Percentiles rank a stretch among this genome's conserved stretches.
Conservation (phyloP, 2,797 vertebrate genomes). For the Uromys caudimaculatus region DNA sequence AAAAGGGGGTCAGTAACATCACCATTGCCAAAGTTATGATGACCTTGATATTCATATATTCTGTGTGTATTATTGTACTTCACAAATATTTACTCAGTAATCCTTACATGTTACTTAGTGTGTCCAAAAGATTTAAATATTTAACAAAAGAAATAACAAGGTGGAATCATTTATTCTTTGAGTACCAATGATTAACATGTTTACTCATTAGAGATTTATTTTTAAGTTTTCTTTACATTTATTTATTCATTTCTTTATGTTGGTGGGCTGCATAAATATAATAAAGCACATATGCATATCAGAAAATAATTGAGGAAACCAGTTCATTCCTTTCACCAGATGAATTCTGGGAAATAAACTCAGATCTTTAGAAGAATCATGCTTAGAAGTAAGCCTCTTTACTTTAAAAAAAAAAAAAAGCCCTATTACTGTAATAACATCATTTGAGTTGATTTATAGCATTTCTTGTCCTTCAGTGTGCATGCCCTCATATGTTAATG, state of each 20-base stretch:
- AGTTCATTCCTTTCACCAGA: too few species aligned
- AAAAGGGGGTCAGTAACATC: neutral
- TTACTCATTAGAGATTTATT: neutral
- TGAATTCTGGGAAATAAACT: too few species aligned
- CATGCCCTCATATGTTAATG: too few species aligned
- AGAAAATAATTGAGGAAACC: too few species aligned
- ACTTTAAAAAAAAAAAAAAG: too few species aligned
- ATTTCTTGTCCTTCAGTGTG: too few species aligned
- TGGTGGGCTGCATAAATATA: neutral
- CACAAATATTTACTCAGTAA: neutral
- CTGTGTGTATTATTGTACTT: neutral
- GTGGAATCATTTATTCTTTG: neutral
- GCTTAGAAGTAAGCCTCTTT: too few species aligned
- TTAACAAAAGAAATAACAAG: neutral
- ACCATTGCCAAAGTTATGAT: too few species aligned
- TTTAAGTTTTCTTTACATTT: neutral
- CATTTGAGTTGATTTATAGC: too few species aligned
- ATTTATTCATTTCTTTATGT: neutral
- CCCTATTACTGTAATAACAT: too few species aligned
- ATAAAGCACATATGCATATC: too few species aligned
- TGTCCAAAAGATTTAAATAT: neutral
- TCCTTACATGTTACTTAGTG: neutral
- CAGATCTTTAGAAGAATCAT: too few species aligned
- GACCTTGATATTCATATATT: neutral
- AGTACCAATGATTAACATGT: neutral